Percentiles rank a stretch among this genome's conserved stretches.
These are phyloP conservation scores for Hyppa rectilinea DNA, from an alignment of 2,888 invertebrate species.

Conservation along the genomic window DNA sequence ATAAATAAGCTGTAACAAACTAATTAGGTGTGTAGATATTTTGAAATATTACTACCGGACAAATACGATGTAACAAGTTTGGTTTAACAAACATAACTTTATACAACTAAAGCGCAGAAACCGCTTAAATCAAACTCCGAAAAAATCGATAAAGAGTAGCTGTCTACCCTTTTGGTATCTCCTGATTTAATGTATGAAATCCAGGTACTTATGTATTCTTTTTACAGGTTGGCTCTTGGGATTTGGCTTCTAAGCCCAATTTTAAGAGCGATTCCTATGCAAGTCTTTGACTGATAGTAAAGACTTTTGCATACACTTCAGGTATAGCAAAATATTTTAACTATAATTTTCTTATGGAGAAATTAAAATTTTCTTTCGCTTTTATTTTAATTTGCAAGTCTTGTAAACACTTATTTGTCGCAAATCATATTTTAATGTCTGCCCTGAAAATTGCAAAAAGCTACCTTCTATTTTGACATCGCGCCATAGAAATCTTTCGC, in stretches of 20 bases:
- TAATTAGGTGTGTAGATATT: background rate
- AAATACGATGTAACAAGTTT: background rate
- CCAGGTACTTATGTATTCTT: slow-evolving; percentile 40
- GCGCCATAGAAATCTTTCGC: background rate
- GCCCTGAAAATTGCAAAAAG: too few relatives aligned
- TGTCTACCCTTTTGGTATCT: slow-evolving; percentile 6
- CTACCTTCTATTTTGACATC: background rate
- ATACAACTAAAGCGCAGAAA: background rate
- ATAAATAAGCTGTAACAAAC: too few relatives aligned
- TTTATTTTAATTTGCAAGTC: too few relatives aligned
- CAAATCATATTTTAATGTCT: too few relatives aligned
- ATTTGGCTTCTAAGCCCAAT: slow-evolving; percentile 3
- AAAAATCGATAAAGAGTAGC: slow-evolving; percentile 24
- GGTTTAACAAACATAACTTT: slow-evolving; percentile 9
- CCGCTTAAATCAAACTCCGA: slow-evolving; percentile 2
- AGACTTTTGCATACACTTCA: background rate
- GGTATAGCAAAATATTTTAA: background rate
- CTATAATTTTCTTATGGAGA: too few relatives aligned
- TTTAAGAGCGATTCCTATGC: background rate
- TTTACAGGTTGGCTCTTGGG: slow-evolving; percentile 12
- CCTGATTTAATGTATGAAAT: slow-evolving; percentile 32
- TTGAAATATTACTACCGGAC: background rate
- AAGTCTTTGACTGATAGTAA: slow-evolving; percentile 7
- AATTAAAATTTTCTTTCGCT: too few relatives aligned
- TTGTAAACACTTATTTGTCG: too few relatives aligned